Evolutionary conservation across 2,797 vertebrate species (phyloP), one percentile per base, ranked within the genome.

Genomic region (Enteromius unitaeniatus): DNA sequence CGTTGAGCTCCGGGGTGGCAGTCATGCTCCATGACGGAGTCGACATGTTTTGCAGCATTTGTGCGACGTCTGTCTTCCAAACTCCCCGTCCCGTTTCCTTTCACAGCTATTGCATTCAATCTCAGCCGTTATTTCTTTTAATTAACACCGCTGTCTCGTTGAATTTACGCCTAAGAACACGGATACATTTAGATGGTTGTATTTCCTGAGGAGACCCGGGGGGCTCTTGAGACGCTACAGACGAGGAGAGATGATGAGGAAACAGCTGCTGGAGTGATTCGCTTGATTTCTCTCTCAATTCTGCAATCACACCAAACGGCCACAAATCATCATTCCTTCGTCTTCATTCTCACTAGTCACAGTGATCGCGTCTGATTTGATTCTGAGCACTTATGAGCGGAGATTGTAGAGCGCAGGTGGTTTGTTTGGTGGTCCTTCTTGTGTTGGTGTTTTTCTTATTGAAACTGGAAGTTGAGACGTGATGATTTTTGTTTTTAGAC

Each of bases 51-150:
- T 14, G 28, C 34, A 23, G 55, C 9, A 10, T 60, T 62, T 45
- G 53, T 42, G 55, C 58, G 45, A 34, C 67, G 49, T 40, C 23
- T 34, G 34, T 31, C 53, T 62, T 49, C 28, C 28, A 78, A 58
- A 26, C 37, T 65, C 65, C 67, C 21, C 47, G 8, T 84, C 76
- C 60, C 74, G 37, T 76, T 83, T 82, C 80, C 69, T 86, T 83
- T 83, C 85, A 80, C 81, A 75, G 76, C 47, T 53, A 69, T 60
- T 62, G 85, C 70, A 21, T 70, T 86, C 85, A 86, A 69, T 86
- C 77, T 79, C 77, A 74, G 47, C 69, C 23, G 15, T 79, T 75
- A 21, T 64, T 80, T 79, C 73, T 79, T 67, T 80, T 83, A 86
- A 65, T 67, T 73, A 53, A 55, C 67, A 60, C 55, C 19, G 26